These are phyloP conservation scores for Diachasma alloeum DNA, from an alignment of 1,140 invertebrate genomes.

Conservation along the genomic window DNA sequence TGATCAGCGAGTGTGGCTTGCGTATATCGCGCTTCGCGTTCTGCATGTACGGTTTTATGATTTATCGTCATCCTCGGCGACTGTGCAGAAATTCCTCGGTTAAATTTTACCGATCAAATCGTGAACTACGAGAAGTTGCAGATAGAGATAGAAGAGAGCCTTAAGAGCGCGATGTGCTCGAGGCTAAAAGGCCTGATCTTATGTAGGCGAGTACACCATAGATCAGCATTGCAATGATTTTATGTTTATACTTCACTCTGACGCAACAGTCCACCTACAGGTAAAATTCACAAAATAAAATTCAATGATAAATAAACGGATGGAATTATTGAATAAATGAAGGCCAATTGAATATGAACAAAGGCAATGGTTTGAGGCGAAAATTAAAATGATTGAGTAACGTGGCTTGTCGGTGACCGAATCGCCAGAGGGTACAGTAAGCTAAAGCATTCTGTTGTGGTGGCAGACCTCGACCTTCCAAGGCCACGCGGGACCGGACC, in stretches of 20 bases:
- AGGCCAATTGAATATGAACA: background rate
- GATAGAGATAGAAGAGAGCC: background rate
- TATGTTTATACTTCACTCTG: no score
- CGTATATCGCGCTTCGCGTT: slow-evolving; percentile 20
- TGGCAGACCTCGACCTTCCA: slow-evolving; percentile 33
- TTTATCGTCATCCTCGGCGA: slow-evolving; percentile 40
- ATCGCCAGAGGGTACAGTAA: background rate
- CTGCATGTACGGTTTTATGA: slow-evolving; percentile 39
- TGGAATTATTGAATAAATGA: background rate
- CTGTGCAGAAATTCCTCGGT: slow-evolving; percentile 31
- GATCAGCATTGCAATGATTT: background rate
- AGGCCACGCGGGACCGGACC: slow-evolving; percentile 31
- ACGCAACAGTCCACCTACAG: background rate
- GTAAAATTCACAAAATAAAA: background rate
- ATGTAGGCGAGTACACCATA: background rate
- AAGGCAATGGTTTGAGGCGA: background rate
- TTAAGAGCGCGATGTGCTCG: background rate
- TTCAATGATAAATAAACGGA: no score
- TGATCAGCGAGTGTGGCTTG: background rate
- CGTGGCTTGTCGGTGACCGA: slow-evolving; percentile 12
- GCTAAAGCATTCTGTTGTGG: slow-evolving; percentile 25
- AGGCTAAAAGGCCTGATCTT: background rate
- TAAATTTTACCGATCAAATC: slow-evolving; percentile 27
- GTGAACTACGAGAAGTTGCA: background rate
- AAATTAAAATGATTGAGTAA: background rate